These are phyloP conservation scores for Phyllostomus hastatus DNA, from an alignment of 2,113 vertebrate genomes.

Conservation along the genomic window DNA sequence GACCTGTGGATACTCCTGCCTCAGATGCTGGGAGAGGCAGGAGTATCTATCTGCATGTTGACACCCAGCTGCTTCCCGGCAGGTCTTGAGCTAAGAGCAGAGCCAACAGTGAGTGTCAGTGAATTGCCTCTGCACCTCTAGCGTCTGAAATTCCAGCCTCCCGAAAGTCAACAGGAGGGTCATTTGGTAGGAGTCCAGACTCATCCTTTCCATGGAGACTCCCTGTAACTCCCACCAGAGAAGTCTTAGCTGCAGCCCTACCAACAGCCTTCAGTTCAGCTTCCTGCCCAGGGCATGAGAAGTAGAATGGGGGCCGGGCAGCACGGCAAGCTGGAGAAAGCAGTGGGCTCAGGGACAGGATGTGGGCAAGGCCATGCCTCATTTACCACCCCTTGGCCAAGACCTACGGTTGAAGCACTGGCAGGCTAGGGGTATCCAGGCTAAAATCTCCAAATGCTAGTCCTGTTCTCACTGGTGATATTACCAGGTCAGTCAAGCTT, in stretches of 20 bases:
- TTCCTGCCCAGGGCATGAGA: not conserved
- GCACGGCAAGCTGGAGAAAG: not conserved
- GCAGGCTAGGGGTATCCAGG: not conserved
- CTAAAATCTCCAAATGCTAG: not conserved
- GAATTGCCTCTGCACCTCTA: conserved; percentile 27
- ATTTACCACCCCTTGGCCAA: not conserved
- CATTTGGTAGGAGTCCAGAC: conserved; percentile 36
- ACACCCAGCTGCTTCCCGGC: conserved; percentile 48
- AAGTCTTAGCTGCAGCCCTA: not conserved
- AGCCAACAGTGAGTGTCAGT: not conserved
- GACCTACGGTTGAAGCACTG: not conserved
- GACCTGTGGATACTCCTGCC: not conserved
- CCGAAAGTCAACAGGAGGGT: conserved; percentile 18
- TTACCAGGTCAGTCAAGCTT: not conserved
- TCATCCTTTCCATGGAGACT: conserved; percentile 45
- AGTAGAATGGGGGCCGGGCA: not conserved
- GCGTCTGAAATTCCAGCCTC: conserved; percentile 16
- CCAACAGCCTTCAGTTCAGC: not conserved
- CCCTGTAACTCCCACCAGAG: not conserved
- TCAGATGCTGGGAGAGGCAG: not conserved
- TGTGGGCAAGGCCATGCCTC: not conserved
- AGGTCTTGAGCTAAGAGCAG: conserved; percentile 13
- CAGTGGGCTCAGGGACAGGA: not conserved
- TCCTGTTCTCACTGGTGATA: not conserved
- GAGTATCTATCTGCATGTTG: not conserved